Conservation (phyloP, 2,888 invertebrate species). For the Belgica antarctica region DNA sequence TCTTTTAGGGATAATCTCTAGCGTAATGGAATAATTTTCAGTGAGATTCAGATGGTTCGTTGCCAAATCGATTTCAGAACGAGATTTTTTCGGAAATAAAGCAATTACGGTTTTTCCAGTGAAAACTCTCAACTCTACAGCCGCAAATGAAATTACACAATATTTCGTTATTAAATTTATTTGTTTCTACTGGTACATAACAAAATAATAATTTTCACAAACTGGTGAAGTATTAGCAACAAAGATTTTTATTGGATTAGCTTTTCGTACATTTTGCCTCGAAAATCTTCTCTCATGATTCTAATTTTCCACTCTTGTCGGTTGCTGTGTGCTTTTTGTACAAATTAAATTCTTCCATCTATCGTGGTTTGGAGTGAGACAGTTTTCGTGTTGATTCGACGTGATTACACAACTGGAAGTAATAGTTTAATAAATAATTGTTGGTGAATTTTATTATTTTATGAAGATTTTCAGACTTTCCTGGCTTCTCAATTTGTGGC, state of each 20-base stretch:
- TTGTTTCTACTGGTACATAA: conserved; percentile 2
- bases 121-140: background rate
- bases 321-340: background rate
- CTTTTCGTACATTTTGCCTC: conserved; percentile 33
- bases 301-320: background rate
- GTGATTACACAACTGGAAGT: conserved; percentile 34
- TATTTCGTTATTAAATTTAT: conserved; percentile 28
- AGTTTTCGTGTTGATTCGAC: background rate
- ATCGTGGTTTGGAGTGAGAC: background rate
- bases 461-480: no score
- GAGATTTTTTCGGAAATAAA: no score
- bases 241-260: conserved; percentile 40
- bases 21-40: no score
- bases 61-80: no score
- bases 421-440: conserved; percentile 21
- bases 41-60: no score
- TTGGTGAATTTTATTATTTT: no score
- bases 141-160: conserved; percentile 34
- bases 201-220: conserved; percentile 25
- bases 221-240: background rate
- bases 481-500: no score
- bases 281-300: background rate
- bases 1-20: no score
- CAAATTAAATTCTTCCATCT: background rate
- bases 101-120: no score